phyloP scores from a whole-genome alignment of 92 coral and sea anemone genomes.

The Palythoa caribaeorum region DNA sequence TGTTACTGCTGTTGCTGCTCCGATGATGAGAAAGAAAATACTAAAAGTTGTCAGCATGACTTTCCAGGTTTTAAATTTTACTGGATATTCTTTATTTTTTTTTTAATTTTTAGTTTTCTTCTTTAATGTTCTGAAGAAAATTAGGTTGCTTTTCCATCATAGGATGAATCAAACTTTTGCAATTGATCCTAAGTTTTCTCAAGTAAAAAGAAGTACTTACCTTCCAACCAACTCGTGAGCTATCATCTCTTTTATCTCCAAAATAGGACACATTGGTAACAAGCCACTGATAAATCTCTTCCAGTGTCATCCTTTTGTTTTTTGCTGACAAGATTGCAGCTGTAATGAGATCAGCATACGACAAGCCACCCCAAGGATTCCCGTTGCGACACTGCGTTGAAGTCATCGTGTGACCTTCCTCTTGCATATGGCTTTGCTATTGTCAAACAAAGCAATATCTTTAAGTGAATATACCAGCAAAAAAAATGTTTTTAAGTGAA shows the following conservation, averaged over 20 bases:
- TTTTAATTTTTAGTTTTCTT: too few species aligned
- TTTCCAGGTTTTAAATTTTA: too few species aligned
- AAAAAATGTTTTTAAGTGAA: too few species aligned
- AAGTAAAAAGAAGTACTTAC: not conserved
- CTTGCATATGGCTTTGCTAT: not conserved
- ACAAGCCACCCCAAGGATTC: constrained; percentile 26
- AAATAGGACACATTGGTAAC: constrained; percentile 33
- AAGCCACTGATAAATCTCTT: constrained; percentile 37
- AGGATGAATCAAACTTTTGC: not conserved
- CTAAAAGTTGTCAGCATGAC: too few species aligned
- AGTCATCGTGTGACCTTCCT: not conserved
- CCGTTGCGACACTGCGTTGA: not conserved
- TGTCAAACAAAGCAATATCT: not conserved
- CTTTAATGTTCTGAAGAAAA: not conserved
- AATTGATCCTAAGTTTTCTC: not conserved
- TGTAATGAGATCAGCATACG: constrained; percentile 37
- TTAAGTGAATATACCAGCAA: too few species aligned
- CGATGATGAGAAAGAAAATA: too few species aligned
- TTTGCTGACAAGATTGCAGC: constrained; percentile 24
- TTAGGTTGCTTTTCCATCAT: not conserved
- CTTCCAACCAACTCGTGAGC: constrained; percentile 31
- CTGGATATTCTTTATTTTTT: too few species aligned
- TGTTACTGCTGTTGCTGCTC: too few species aligned
- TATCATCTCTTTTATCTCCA: constrained; percentile 28
- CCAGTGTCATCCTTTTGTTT: constrained; percentile 34